Conservation (phyloP, 2,888 invertebrate genomes). For the Clanis bilineata region DNA sequence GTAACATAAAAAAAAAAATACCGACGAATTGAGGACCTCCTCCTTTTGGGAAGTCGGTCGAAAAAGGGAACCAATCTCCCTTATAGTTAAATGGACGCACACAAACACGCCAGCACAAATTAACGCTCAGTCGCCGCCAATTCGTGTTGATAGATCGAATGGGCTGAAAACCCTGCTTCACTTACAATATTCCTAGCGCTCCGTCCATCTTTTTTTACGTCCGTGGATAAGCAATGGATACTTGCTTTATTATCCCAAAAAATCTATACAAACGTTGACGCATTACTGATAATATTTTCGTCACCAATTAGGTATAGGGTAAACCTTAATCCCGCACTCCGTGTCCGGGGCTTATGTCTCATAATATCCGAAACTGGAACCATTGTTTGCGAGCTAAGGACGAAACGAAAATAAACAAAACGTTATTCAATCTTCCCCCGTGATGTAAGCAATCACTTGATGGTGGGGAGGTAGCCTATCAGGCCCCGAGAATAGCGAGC, state of each 20-base stretch:
- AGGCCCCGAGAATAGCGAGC: slow-evolving; percentile 38
- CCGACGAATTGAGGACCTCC: no score
- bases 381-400: slow-evolving; percentile 50
- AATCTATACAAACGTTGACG: not conserved
- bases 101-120: no score
- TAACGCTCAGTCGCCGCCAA: no score
- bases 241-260: not conserved
- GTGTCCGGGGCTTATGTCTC: slow-evolving; percentile 24
- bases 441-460: slow-evolving; percentile 69
- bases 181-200: no score
- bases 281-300: not conserved
- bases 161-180: no score
- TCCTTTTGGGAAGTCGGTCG: no score
- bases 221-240: no score
- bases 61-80: no score
- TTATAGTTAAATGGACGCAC: no score
- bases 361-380: slow-evolving; percentile 28
- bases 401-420: slow-evolving; percentile 72
- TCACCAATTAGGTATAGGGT: slow-evolving; percentile 29
- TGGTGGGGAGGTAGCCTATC: slow-evolving; percentile 49
- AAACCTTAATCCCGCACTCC: slow-evolving; percentile 29
- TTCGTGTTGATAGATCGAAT: no score
- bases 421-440: slow-evolving; percentile 76
- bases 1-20: no score
- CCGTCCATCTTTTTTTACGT: no score